Base-by-base conservation (phyloP, 2,888 invertebrate genomes). In the Melanargia galathea region DNA sequence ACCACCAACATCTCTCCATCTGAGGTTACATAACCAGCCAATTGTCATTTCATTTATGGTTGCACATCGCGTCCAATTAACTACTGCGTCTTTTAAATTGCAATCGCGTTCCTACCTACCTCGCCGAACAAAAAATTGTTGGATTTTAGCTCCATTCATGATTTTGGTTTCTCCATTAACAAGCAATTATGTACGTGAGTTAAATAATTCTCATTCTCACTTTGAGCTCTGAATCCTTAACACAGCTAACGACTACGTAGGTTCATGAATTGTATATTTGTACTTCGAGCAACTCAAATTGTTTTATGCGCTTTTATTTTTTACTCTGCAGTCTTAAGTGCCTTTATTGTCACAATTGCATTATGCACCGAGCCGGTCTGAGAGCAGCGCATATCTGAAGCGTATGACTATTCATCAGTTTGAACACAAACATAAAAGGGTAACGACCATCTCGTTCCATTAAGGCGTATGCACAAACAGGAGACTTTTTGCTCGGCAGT, bases 311-410 rank as follows among this genome's bases (percentile, higher is more conserved):
- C 49, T 60, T 64, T 60, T 60, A 40, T 60, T 66, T 60, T 66
- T 86, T 87, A 86, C 86, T 87, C 84, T 80, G 85, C 84, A 86
- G 84, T 81, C 83, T 85, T 86, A 81, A 80, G 83, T 83, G 80
- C 81, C 81, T 84, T 82, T 81, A 84, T 85, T 85, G 87, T 87
- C 81, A 82, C 81, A 82, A 83, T 85, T 76, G 79, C 40, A 62
- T 67, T 80, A 78, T 81, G 75, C 75, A 73, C 75, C 72, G 70
- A 72, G 70, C 71, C 73, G 45, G 26, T 43, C 43, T 56, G 60
- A 24, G 55, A 56, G 35, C 62, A 64, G 51, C 30, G 30, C 16
- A 55, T 43, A 65, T 69, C 52, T 67, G 55, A 61, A 67, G 52
- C 60, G 59, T 60, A 59, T 60, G 64, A 64, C 54, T 66, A 65